Base-by-base conservation (phyloP, 2,113 vertebrate genomes). In the Caloenas nicobarica region DNA sequence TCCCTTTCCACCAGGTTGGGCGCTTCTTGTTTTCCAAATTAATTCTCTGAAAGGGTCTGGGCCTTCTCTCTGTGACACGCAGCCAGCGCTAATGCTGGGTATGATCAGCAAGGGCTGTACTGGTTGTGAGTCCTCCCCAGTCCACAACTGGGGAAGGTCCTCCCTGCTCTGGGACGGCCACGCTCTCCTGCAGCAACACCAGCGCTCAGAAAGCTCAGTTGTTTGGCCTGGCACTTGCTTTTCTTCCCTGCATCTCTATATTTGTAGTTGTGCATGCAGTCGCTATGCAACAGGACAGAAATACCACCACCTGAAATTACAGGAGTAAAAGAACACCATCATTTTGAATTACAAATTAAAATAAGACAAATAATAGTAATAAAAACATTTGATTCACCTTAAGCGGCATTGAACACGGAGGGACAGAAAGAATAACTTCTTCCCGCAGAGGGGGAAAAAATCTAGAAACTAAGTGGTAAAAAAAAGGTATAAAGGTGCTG, bases 11-110 rank as follows among this genome's bases (percentile, higher is more conserved):
- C 16, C 51, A 5, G 2, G 31, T 10, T 61, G 57, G 38, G 36
- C 14, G 42, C 16, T 33, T 4, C 29, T 19, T 19, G 13, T 68
- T 42, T 48, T 16, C 60, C 69, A 34, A 13, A 11, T 11, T 10
- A 24, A 4, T 2, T 9, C 31, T 25, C 31, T 15, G 15, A 40
- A 28, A 48, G 7, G 13, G 14, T 53, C 58, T 29, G 18, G 46
- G 40, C n/a, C 58, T 44, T 36, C 50, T 11, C 22, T 13, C 34
- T 15, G 16, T 4, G 9, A 5, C 26, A 13, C 40, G 33, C 38
- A 29, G 53, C 2, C 1, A 38, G 8, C 0, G 2, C 48, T 29
- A 2, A 6, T 3, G 21, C 51, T 1, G 78, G 42, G 16, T 40
- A 3, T 1, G 13, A 16, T 2, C 36, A 38, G 28, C 53, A 46